Base-by-base conservation (phyloP, 1,140 invertebrate species). In the Bathynomus jamesi region DNA sequence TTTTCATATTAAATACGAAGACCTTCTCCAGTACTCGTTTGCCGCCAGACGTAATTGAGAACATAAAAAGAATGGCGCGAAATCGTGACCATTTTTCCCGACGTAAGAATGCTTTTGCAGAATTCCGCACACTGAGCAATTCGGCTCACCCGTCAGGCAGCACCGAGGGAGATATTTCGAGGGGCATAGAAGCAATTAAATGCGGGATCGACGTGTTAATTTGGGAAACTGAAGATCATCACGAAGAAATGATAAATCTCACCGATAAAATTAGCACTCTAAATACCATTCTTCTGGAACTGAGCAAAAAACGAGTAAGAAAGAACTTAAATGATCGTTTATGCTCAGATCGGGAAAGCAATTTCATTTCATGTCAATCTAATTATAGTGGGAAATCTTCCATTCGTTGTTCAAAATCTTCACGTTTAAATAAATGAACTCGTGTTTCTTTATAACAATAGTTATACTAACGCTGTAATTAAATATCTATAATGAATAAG, bases 21-120 rank as follows among this genome's bases (percentile, higher is more conserved):
- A 91, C 92, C 82, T 90, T 90, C 0, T 82, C 90, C 60, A 91
- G 92, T 77, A 89, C 86, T 64, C 85, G 89, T 76, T 85, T 93
- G 71, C 90, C 91, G 0, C 87, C 87, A 78, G 88, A 91, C 53
- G 82, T 92, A 25, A 87, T 91, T 76, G 81, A 87, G 30, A 86
- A 86, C 62, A 86, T 91, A 10, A 90, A 91, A 79, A 86, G 87
- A 75, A 82, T 92, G 73, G 90, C 75, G 21, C 61, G 69, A 17
- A 53, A 72, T 30, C 53, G 75, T 10, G 72, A 76, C 40, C 75
- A 73, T 17, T 67, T 65, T 17, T 61, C 71, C 7, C 66, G 75
- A 24, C 64, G 71, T 21, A 66, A 69, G 11, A 73, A 73, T 61
- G 75, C 75, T n/a, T 76, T 76, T 60, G 72, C 75, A 13, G 72